These are phyloP conservation scores for Halictus ligatus DNA, from an alignment of 2,888 invertebrate genomes.

Conservation along the genomic window DNA sequence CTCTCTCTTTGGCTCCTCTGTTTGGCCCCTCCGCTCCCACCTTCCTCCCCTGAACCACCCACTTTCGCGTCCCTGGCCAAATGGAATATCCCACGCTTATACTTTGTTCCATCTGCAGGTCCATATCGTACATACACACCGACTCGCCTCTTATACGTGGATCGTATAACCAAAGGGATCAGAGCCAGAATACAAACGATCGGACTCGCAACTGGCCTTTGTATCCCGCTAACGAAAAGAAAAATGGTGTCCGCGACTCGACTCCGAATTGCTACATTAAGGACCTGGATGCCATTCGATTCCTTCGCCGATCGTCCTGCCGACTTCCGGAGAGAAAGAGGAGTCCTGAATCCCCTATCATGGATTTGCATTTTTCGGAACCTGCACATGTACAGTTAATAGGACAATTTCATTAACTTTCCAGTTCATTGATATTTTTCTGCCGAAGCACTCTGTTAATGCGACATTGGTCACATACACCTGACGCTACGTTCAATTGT, in stretches of 20 bases:
- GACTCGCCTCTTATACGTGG: constrained; percentile 8
- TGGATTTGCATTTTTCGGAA: no score
- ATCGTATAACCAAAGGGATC: constrained; percentile 9
- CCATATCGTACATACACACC: constrained; percentile 37
- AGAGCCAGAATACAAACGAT: constrained; percentile 66
- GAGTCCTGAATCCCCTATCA: neutral
- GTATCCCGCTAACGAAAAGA: constrained; percentile 27
- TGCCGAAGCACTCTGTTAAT: no score
- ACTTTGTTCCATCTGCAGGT: constrained; percentile 67
- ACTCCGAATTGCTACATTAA: constrained; percentile 62
- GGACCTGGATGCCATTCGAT: neutral
- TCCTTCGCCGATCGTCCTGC: neutral
- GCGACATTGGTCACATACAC: no score
- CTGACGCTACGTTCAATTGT: no score
- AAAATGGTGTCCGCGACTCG: constrained; percentile 29
- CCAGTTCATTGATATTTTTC: no score
- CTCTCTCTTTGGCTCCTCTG: constrained; percentile 21
- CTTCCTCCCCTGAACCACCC: constrained; percentile 32
- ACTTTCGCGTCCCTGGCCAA: constrained; percentile 50
- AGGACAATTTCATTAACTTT: no score
- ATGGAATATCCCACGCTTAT: constrained; percentile 64
- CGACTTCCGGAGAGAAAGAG: neutral
- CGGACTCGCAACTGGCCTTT: neutral
- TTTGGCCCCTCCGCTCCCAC: neutral
- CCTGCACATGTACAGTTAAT: no score